Base-by-base conservation (phyloP, 2,797 vertebrate species). In the Novumbra hubbsi region DNA sequence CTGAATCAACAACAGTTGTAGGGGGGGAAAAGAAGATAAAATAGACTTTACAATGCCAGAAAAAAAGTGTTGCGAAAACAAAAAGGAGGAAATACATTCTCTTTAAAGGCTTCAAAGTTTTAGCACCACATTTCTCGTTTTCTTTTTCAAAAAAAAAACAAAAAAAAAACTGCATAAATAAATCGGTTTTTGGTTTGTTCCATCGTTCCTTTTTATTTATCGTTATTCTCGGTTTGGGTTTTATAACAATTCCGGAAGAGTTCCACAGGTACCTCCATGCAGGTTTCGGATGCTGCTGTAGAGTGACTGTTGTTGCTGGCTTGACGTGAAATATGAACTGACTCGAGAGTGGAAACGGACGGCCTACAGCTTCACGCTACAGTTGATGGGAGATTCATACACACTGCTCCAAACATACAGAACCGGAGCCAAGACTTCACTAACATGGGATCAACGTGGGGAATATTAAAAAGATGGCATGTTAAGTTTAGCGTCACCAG, bases 1-100 rank as follows among this genome's bases (percentile, higher is more conserved):
- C 95, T 98, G 96, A 98, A 88, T 94, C 93, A 91, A 85, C 87
- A 89, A 85, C 87, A 90, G 93, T 88, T 90, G 85, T 80, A 86
- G 85, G 80, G 84, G 27, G 72, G 77, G 79, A 74, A 70, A 92
- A 88, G 52, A 86, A 88, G 91, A 93, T 86, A 89, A 88, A 90
- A 85, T 87, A 87, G 83, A 85, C 77, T 80, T 86, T 88, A 94
- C 91, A 82, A 93, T 75, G 91, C 89, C 86, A 90, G 90, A 88
- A 92, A 87, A 90, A 88, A 87, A 87, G 85, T 76, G 74, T 78
- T 86, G 49, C 67, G 85, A 94, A 81, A 91, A 91, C 90, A 91
- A 94, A 91, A 90, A 87, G 78, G 89, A 90, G 83, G 87, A 84
- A 89, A 72, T 41, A 81, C 77, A 55, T 73, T 28, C 79, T 90